Evolutionary conservation across 1,140 invertebrate genomes (phyloP).

Genomic region (Drosophila dunni): DNA sequence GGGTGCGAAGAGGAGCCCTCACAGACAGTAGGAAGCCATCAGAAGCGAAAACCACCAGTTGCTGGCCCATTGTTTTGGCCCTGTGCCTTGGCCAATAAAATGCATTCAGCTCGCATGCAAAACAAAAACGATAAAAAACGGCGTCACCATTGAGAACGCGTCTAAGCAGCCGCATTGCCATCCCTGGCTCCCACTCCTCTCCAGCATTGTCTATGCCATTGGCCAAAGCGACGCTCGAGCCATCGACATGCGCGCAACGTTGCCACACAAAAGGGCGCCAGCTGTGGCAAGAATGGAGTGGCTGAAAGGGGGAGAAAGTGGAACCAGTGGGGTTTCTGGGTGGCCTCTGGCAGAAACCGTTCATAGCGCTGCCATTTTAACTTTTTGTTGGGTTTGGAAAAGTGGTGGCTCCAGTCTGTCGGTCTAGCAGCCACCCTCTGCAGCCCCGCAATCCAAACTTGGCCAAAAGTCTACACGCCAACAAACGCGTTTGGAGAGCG

Average conservation of each 20-base stretch:
- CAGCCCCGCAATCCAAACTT: constrained; percentile 16
- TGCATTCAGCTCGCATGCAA: constrained; percentile 76
- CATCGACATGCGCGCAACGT: constrained; percentile 74
- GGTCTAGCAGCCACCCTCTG: not conserved
- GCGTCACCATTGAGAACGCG: constrained; percentile 78
- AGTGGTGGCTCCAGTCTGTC: not conserved
- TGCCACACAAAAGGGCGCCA: constrained; percentile 10
- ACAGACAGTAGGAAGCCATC: not conserved
- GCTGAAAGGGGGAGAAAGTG: no score
- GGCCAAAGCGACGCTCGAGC: constrained; percentile 59
- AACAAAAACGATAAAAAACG: constrained; percentile 77
- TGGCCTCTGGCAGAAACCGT: not conserved
- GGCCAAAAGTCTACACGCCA: constrained; percentile 61
- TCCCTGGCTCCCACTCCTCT: constrained; percentile 36
- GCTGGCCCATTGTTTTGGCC: constrained; percentile 64
- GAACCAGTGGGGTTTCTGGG: not conserved
- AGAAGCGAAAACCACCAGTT: constrained; percentile 44
- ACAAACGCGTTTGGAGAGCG: constrained; percentile 50
- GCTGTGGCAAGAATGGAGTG: not conserved
- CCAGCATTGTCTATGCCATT: constrained; percentile 78
- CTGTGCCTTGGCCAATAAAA: constrained; percentile 76
- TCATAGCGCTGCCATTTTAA: constrained; percentile 74
- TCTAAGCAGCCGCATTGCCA: constrained; percentile 67
- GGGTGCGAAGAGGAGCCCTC: not conserved
- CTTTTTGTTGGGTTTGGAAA: constrained; percentile 26